phyloP scores from a whole-genome alignment of 2,797 vertebrate genomes.

The Epinephelus malabaricus region DNA sequence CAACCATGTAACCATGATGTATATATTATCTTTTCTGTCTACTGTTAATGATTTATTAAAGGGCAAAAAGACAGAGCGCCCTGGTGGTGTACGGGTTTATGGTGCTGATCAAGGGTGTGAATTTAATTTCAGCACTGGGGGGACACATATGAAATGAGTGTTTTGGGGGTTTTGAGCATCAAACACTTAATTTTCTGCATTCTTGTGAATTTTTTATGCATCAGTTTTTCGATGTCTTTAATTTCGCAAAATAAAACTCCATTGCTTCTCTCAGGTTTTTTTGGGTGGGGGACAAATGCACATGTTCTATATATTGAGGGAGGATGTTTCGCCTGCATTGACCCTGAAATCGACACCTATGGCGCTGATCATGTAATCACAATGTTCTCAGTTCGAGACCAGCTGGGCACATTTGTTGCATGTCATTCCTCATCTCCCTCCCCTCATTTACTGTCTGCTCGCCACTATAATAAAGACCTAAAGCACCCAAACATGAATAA shows the following conservation, averaged over 20 bases:
- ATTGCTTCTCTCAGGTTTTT: no score
- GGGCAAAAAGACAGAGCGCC: background rate
- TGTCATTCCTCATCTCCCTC: constrained; percentile 6
- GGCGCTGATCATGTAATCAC: background rate
- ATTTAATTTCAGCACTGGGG: no score
- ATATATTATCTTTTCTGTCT: background rate
- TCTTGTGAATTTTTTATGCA: no score
- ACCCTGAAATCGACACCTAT: no score
- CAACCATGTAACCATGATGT: background rate
- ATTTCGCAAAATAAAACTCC: no score
- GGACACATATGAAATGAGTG: no score
- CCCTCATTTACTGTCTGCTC: background rate
- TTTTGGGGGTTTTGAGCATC: no score
- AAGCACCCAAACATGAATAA: background rate
- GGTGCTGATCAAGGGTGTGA: background rate
- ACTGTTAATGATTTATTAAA: background rate
- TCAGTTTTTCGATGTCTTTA: no score
- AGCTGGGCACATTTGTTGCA: constrained; percentile 3
- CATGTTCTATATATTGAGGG: no score
- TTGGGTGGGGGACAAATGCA: no score
- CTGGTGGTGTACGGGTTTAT: constrained; percentile 1
- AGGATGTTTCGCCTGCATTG: no score
- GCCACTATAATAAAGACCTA: background rate
- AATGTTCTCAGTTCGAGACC: background rate
- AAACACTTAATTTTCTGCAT: no score